A percentile compares a stretch with the other conserved stretches of the same genome.
phyloP scores from a whole-genome alignment of 2,888 invertebrate species.

The Drosophila atripex region DNA sequence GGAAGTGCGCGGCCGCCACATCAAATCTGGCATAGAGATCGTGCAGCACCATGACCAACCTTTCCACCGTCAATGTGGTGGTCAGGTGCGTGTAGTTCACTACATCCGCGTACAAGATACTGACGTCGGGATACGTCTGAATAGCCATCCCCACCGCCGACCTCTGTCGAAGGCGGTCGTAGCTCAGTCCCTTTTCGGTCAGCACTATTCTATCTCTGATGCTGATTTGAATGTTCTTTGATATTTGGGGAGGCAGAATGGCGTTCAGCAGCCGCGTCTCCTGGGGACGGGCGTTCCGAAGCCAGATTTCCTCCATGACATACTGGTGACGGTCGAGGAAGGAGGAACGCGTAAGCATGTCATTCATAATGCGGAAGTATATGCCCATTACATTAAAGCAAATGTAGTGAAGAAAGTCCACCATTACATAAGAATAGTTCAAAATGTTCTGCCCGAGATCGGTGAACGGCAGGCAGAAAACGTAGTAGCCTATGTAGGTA shows the following conservation, averaged over 20 bases:
- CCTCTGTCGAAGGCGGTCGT: not conserved
- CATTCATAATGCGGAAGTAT: conserved; percentile 46
- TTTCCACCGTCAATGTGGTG: conserved; percentile 90
- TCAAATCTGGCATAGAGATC: conserved; percentile 96
- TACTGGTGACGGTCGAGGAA: conserved; percentile 54
- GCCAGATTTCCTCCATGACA: conserved; percentile 41
- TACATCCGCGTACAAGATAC: conserved; percentile 95
- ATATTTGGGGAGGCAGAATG: conserved; percentile 93
- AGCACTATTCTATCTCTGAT: conserved; percentile 83
- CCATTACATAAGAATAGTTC: not conserved
- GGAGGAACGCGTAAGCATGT: conserved; percentile 50
- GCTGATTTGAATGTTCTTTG: conserved; percentile 86
- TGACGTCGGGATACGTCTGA: conserved; percentile 92
- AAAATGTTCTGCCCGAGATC: not conserved
- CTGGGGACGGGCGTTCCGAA: conserved; percentile 37
- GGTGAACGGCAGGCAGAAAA: not conserved
- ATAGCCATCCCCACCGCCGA: conserved; percentile 85
- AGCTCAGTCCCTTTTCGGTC: not conserved
- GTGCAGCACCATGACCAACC: conserved; percentile 93
- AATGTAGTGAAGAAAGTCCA: conserved; percentile 24
- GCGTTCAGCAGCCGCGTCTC: conserved; percentile 87
- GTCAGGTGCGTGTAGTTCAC: conserved; percentile 93
- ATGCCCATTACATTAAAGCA: conserved; percentile 49
- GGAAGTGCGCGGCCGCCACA: conserved; percentile 91
- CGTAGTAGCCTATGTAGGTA: not conserved